Evolutionary conservation across 2,888 invertebrate genomes (phyloP).

Genomic region (Macrosiphum euphorbiae): DNA sequence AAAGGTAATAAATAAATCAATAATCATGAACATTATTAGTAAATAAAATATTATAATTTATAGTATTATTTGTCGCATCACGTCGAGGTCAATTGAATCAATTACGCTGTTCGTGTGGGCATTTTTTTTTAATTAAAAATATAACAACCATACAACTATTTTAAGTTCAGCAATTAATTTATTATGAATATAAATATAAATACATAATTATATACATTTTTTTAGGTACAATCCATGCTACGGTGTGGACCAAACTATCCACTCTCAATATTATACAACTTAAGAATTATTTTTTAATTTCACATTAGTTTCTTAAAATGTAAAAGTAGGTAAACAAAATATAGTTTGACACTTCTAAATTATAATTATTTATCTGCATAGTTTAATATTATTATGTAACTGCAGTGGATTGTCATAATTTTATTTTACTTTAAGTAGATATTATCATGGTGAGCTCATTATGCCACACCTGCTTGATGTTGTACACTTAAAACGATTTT

Average conservation of each 20-base stretch:
- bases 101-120: neutral
- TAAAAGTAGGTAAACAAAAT: neutral
- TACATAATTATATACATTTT: neutral
- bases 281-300: neutral
- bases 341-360: neutral
- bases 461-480: neutral
- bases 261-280: neutral
- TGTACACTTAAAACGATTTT: neutral
- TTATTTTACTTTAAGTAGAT: neutral
- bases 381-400: neutral
- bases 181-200: neutral
- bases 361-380: neutral
- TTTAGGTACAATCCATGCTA: neutral
- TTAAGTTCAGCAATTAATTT: neutral
- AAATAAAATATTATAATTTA: neutral
- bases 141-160: neutral
- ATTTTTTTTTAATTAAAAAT: neutral
- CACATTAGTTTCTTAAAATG: neutral
- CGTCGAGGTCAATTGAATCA: neutral
- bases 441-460: neutral
- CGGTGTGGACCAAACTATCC: neutral
- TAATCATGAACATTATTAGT: neutral
- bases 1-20: neutral
- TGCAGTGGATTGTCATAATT: neutral
- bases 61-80: neutral